A percentile compares a stretch with the other conserved stretches of the same genome.
Evolutionary conservation across 2,888 invertebrate species (phyloP).

Genomic region (Lithophane ornitopus): DNA sequence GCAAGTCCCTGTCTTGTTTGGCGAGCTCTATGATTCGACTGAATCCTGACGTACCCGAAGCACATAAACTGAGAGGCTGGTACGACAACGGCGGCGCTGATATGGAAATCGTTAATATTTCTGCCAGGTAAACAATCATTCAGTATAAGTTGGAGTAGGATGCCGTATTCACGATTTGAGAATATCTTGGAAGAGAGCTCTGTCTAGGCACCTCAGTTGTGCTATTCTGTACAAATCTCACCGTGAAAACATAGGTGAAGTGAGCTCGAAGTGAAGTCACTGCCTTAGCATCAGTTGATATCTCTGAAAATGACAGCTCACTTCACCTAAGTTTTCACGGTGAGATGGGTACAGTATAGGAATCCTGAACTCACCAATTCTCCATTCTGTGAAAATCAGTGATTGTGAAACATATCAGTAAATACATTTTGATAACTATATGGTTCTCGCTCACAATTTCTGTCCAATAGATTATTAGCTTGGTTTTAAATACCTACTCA

Average conservation of each 20-base stretch:
- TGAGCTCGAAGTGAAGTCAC: too few relatives aligned
- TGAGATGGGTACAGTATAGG: too few relatives aligned
- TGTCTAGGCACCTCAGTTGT: too few relatives aligned
- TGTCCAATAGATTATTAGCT: not conserved
- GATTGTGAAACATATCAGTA: not conserved
- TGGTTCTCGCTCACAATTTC: not conserved
- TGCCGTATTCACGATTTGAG: not conserved
- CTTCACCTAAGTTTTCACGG: too few relatives aligned
- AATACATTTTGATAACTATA: not conserved
- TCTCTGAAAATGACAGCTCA: too few relatives aligned
- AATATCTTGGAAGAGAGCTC: not conserved
- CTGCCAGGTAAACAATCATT: slow-evolving; percentile 87
- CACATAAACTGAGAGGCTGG: slow-evolving; percentile 97
- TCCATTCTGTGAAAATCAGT: not conserved
- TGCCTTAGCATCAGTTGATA: too few relatives aligned
- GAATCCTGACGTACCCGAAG: slow-evolving; percentile 97
- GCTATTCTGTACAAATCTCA: too few relatives aligned
- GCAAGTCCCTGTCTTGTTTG: slow-evolving; percentile 92
- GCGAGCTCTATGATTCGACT: slow-evolving; percentile 92
- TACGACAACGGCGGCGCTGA: slow-evolving; percentile 94
- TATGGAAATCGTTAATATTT: slow-evolving; percentile 92
- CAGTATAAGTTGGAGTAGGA: not conserved
- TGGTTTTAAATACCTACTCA: not conserved
- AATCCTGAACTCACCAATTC: not conserved
- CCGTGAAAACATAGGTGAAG: too few relatives aligned